These are phyloP conservation scores for Meganola albula DNA, from an alignment of 2,888 invertebrate genomes.

Conservation along the genomic window DNA sequence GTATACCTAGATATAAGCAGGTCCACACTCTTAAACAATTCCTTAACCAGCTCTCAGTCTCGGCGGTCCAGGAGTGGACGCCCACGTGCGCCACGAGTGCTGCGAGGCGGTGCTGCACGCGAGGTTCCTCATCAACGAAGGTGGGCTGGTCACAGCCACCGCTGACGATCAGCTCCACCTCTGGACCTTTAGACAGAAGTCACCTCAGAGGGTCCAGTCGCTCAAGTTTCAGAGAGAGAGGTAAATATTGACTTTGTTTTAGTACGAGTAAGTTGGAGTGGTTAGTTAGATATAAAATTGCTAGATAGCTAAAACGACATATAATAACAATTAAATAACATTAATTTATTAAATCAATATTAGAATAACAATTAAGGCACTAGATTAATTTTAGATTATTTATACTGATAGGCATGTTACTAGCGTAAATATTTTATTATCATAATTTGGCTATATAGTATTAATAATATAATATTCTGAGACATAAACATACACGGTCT, in stretches of 20 bases:
- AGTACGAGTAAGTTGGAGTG: neutral
- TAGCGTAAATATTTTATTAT: too few species aligned
- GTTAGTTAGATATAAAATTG: too few species aligned
- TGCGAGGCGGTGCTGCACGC: slow-evolving; percentile 91
- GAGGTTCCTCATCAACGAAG: slow-evolving; percentile 98
- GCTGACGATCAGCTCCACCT: slow-evolving; percentile 97
- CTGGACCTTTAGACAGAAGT: slow-evolving; percentile 98
- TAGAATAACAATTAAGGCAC: too few species aligned
- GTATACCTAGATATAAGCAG: slow-evolving; percentile 8
- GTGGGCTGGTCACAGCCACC: slow-evolving; percentile 95
- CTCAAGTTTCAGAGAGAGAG: slow-evolving; percentile 98
- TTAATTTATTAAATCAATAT: too few species aligned
- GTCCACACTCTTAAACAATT: too few species aligned
- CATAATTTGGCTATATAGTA: too few species aligned
- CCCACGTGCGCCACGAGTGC: slow-evolving; percentile 91
- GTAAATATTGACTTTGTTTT: slow-evolving; percentile 57
- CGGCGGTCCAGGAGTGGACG: slow-evolving; percentile 98
- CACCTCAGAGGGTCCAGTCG: slow-evolving; percentile 95
- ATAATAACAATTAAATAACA: too few species aligned
- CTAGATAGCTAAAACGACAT: too few species aligned
- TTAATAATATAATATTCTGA: too few species aligned
- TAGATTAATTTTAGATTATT: too few species aligned
- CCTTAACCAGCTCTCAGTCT: slow-evolving; percentile 80
- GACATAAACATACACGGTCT: too few species aligned
- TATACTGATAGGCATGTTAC: too few species aligned